phyloP scores from a whole-genome alignment of 2,888 invertebrate genomes.

The Chironomus riparius region DNA sequence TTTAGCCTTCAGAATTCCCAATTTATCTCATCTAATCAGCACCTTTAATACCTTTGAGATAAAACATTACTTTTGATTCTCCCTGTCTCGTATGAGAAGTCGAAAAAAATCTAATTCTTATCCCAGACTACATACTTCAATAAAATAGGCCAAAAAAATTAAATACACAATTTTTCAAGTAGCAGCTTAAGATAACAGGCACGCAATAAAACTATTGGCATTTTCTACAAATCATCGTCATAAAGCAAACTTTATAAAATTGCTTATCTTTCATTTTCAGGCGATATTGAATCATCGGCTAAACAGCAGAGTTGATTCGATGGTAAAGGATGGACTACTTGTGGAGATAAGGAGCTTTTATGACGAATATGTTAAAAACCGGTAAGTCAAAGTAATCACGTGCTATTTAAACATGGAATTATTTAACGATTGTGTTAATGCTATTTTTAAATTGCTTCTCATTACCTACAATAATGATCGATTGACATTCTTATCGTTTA shows the following conservation, averaged over 20 bases:
- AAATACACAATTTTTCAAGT: not conserved
- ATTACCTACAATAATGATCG: too few species aligned
- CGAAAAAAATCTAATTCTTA: too few species aligned
- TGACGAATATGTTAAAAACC: slow-evolving; percentile 29
- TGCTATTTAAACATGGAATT: not conserved
- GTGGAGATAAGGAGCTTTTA: slow-evolving; percentile 39
- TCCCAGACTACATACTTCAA: too few species aligned
- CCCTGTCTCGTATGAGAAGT: too few species aligned
- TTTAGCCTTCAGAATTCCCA: too few species aligned
- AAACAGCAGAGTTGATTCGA: slow-evolving; percentile 39
- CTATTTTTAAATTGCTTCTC: not conserved
- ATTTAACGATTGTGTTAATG: not conserved
- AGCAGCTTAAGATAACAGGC: not conserved
- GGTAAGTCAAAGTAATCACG: not conserved
- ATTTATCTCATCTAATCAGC: too few species aligned
- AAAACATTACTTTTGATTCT: too few species aligned
- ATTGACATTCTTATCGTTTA: too few species aligned
- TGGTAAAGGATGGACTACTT: slow-evolving; percentile 39
- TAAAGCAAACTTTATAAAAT: not conserved
- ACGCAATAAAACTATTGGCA: not conserved
- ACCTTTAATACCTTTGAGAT: too few species aligned
- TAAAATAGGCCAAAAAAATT: not conserved
- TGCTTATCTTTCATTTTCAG: slow-evolving; percentile 31
- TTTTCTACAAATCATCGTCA: not conserved
- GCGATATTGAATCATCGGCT: slow-evolving; percentile 38